Evolutionary conservation across 2,888 invertebrate species (phyloP).

Genomic region (Eristalis tenax): DNA sequence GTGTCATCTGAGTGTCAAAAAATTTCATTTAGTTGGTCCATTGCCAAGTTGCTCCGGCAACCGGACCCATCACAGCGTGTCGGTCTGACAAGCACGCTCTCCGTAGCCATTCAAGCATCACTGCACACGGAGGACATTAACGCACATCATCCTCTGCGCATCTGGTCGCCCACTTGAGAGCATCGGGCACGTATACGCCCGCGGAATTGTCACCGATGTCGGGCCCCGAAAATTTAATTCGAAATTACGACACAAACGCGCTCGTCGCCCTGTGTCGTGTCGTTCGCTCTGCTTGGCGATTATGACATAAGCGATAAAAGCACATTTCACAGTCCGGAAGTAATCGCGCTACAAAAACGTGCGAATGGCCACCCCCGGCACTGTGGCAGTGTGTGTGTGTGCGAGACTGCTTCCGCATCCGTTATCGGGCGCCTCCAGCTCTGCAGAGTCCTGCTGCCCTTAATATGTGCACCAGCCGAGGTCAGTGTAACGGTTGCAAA

Average conservation of each 20-base stretch:
- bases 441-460: constrained; percentile 8
- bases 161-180: background rate
- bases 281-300: background rate
- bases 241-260: background rate
- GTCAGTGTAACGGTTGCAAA: constrained; percentile 43
- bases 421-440: constrained; percentile 20
- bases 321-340: constrained; percentile 14
- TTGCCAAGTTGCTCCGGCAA: background rate
- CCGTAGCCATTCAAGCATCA: background rate
- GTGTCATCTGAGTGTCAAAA: background rate
- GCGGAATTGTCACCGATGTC: background rate
- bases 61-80: background rate
- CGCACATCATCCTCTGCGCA: background rate
- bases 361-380: constrained; percentile 17
- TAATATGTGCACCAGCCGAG: constrained; percentile 43
- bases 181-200: background rate
- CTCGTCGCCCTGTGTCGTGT: background rate
- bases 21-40: background rate
- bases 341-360: constrained; percentile 29
- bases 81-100: background rate
- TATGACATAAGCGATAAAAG: constrained; percentile 1
- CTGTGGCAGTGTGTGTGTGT: constrained; percentile 43
- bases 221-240: background rate
- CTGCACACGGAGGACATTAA: too few relatives aligned
- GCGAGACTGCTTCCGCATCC: constrained; percentile 45